A percentile compares a stretch with the other conserved stretches of the same genome.
Conservation (phyloP, 2,888 invertebrate genomes). For the Eupsilia transversa region DNA sequence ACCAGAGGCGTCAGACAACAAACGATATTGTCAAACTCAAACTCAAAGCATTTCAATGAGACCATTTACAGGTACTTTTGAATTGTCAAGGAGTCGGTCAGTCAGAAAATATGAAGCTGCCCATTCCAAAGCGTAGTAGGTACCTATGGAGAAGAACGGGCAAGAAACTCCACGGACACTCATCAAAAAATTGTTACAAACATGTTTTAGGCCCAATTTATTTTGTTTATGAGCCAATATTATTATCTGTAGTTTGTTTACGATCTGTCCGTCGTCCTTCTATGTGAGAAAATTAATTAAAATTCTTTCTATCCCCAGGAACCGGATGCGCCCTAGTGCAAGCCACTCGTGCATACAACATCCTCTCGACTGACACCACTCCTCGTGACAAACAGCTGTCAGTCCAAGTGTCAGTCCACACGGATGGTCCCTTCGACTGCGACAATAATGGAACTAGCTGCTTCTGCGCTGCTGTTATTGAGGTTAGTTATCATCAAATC, state of each 20-base stretch:
- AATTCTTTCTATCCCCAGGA: conserved; percentile 68
- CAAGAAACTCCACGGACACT: no score
- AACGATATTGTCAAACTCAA: no score
- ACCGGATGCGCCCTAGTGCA: conserved; percentile 83
- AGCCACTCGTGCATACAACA: conserved; percentile 83
- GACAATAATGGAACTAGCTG: conserved; percentile 75
- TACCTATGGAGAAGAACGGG: no score
- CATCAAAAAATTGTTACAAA: no score
- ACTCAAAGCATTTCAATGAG: no score
- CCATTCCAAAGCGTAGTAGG: no score
- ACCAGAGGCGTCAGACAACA: no score
- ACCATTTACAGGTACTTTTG: no score
- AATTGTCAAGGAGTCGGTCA: no score
- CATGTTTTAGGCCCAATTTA: background rate
- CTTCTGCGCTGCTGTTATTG: conserved; percentile 85
- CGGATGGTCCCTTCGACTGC: conserved; percentile 85
- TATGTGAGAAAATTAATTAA: background rate
- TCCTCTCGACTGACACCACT: conserved; percentile 49
- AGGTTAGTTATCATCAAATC: conserved; percentile 72
- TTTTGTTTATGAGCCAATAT: background rate
- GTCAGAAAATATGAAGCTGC: no score
- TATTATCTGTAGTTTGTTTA: background rate
- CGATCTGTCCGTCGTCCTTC: background rate
- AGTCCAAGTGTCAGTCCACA: conserved; percentile 78
- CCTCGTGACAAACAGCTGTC: conserved; percentile 69